Conservation (phyloP, 2,113 vertebrate genomes). For the Dicerorhinus sumatrensis region DNA sequence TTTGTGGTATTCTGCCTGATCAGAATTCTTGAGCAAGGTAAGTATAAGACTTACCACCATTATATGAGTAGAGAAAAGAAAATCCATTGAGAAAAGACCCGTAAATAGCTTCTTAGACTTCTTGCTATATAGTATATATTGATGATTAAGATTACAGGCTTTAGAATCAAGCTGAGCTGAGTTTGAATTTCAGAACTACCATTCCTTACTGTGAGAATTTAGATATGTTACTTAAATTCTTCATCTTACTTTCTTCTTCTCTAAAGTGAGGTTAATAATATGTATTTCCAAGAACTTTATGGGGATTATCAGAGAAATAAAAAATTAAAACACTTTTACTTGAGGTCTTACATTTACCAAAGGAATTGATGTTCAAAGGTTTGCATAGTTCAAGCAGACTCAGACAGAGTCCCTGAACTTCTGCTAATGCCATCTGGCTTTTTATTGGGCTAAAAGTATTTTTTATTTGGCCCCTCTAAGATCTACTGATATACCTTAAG, state of each 20-base stretch:
- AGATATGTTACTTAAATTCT: neutral
- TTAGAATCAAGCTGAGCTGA: neutral
- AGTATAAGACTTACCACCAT: neutral
- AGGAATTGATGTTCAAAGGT: neutral
- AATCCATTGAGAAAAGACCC: neutral
- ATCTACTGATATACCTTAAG: neutral
- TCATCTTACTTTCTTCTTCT: neutral
- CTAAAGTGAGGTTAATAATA: neutral
- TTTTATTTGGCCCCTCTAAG: neutral
- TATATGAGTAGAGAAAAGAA: neutral
- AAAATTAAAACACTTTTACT: neutral
- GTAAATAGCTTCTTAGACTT: neutral
- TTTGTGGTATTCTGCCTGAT: neutral
- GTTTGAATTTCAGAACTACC: neutral
- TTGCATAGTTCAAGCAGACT: neutral
- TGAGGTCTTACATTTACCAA: neutral
- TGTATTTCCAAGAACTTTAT: neutral
- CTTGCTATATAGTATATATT: neutral
- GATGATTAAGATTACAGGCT: neutral
- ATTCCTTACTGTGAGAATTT: neutral
- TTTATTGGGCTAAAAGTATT: neutral
- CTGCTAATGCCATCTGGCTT: neutral
- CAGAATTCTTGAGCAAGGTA: slow-evolving; percentile 40
- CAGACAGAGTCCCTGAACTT: neutral
- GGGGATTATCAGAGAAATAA: neutral